Evolutionary conservation across 2,888 invertebrate species (phyloP).

Genomic region (Stenichneumon culpator): DNA sequence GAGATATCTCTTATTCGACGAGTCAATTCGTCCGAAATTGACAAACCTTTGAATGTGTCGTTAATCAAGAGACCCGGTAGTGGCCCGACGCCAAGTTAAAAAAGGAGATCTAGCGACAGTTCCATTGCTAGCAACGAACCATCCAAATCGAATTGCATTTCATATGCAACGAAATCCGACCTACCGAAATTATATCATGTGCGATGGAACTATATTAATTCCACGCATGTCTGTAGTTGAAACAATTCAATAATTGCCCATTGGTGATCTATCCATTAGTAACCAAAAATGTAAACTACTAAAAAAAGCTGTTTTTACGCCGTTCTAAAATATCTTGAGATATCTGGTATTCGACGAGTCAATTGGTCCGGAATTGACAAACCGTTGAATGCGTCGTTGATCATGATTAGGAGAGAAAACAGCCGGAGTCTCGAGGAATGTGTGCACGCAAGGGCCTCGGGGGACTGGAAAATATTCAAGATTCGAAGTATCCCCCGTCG

Average conservation of each 20-base stretch:
- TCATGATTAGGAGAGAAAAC: slow-evolving; percentile 51
- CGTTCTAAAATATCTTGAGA: slow-evolving; percentile 7
- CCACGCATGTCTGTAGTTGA: too few species aligned
- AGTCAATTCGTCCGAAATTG: not conserved
- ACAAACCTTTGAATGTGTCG: slow-evolving; percentile 27
- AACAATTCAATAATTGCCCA: too few species aligned
- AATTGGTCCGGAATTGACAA: slow-evolving; percentile 14
- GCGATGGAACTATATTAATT: too few species aligned
- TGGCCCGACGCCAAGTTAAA: too few species aligned
- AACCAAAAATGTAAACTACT: too few species aligned
- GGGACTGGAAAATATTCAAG: slow-evolving; percentile 23
- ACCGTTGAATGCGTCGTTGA: slow-evolving; percentile 44
- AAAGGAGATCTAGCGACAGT: too few species aligned
- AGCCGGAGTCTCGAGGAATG: not conserved
- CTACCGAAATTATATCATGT: too few species aligned
- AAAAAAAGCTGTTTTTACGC: not conserved
- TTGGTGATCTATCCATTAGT: too few species aligned
- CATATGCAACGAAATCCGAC: too few species aligned
- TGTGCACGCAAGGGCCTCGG: not conserved
- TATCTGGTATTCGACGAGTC: not conserved
- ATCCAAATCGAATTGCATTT: too few species aligned
- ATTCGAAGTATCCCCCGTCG: slow-evolving; percentile 16
- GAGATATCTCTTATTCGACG: not conserved
- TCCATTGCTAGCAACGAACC: too few species aligned
- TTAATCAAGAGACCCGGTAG: slow-evolving; percentile 38